Evolutionary conservation across 1,140 invertebrate genomes (phyloP).

Genomic region (Contarinia nasturtii): DNA sequence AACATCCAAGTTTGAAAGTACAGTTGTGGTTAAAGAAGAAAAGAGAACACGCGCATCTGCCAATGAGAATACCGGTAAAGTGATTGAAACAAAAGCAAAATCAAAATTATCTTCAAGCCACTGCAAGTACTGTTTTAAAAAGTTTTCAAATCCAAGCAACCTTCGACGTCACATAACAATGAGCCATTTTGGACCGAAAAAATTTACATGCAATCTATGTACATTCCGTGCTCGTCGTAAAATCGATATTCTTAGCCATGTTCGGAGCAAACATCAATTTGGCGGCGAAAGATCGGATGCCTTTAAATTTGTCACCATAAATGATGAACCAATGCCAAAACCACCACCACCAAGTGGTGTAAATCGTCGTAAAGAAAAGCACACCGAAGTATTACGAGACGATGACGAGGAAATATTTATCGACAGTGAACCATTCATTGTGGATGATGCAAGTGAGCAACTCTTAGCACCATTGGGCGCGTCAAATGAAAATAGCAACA

Average conservation of each 20-base stretch:
- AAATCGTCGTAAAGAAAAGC: too few species aligned
- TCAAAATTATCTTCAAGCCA: not conserved
- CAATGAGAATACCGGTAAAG: too few species aligned
- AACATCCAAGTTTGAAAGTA: too few species aligned
- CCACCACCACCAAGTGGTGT: too few species aligned
- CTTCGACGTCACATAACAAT: slow-evolving; percentile 31
- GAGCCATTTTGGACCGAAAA: slow-evolving; percentile 30
- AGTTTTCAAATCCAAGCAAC: slow-evolving; percentile 23
- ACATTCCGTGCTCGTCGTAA: slow-evolving; percentile 32
- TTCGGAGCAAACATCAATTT: slow-evolving; percentile 27
- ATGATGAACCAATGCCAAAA: too few species aligned
- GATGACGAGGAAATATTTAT: too few species aligned
- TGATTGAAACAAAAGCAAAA: not conserved
- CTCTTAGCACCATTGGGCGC: too few species aligned
- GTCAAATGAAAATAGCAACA: not conserved
- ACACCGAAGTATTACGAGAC: too few species aligned
- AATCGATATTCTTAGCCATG: slow-evolving; percentile 31
- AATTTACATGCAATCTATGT: slow-evolving; percentile 34
- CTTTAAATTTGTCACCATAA: slow-evolving; percentile 10
- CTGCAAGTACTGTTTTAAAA: slow-evolving; percentile 21
- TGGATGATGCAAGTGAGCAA: too few species aligned
- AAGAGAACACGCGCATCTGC: too few species aligned
- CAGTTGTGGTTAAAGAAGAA: too few species aligned
- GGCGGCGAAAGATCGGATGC: slow-evolving; percentile 13
- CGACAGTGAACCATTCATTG: too few species aligned